These are phyloP conservation scores for Blastobasis adustella DNA, from an alignment of 2,888 invertebrate genomes.

Conservation along the genomic window DNA sequence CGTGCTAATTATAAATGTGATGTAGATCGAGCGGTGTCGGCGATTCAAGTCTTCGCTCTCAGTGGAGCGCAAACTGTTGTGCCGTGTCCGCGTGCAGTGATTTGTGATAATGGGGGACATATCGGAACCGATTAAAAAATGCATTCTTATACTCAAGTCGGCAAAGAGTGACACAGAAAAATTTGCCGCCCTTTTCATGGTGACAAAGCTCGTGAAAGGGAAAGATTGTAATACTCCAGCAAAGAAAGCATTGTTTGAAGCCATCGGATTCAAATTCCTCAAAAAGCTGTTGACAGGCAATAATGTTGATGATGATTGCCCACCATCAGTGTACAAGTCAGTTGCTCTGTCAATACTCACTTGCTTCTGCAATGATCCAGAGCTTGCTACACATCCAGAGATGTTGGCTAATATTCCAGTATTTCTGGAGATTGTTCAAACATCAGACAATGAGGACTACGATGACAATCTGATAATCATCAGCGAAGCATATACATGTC, in stretches of 20 bases:
- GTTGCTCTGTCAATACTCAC: conserved; percentile 91
- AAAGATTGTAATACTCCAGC: conserved; percentile 85
- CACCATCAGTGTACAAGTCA: conserved; percentile 92
- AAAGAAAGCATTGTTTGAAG: conserved; percentile 89
- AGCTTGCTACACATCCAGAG: conserved; percentile 86
- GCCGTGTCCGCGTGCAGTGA: conserved; percentile 53
- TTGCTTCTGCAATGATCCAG: conserved; percentile 88
- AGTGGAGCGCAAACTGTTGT: conserved; percentile 65
- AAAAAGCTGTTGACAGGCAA: conserved; percentile 85
- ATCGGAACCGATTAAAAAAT: conserved; percentile 89
- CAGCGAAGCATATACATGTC: conserved; percentile 89
- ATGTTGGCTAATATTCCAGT: conserved; percentile 89
- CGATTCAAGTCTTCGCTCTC: conserved; percentile 54
- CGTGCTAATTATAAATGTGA: conserved; percentile 71
- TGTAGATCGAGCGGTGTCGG: conserved; percentile 60
- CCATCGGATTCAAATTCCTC: conserved; percentile 91
- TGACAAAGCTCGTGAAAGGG: conserved; percentile 90
- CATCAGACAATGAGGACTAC: conserved; percentile 88
- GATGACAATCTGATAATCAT: conserved; percentile 91
- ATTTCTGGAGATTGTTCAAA: conserved; percentile 87
- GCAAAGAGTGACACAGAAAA: conserved; percentile 92
- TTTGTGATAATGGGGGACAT: conserved; percentile 73
- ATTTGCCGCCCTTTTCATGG: conserved; percentile 93
- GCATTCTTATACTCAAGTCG: conserved; percentile 84
- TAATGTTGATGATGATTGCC: conserved; percentile 89